Evolutionary conservation across 2,113 vertebrate species (phyloP), one percentile per base, ranked within the genome.

Genomic region (Lamprotornis superbus): DNA sequence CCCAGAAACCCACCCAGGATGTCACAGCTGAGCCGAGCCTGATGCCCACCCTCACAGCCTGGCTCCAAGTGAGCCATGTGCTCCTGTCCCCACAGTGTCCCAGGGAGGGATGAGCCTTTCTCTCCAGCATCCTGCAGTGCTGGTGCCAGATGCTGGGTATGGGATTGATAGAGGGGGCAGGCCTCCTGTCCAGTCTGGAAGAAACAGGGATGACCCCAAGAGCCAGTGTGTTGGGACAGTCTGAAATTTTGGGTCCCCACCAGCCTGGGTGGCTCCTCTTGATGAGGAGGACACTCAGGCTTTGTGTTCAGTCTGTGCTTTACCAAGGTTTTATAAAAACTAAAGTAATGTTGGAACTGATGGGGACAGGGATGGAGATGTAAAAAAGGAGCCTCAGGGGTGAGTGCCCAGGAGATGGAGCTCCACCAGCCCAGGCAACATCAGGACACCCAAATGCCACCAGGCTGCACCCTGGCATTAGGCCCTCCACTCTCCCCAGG

Each of bases 21-120:
- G 11, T 15, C 4, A 9, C 16, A 39, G 52, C 22, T n/a, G n/a
- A 63, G 47, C 21, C 0, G 0, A 84, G 74, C 35, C 69, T 5
- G 1, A 10, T 37, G 27, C 15, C 24, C 46, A 11, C 7, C 46
- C 56, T 55, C 42, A 12, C 9, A 63, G 44, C 30, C 10, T 1
- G 21, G 47, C 28, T 22, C 3, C 0, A 2, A 24, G 8, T 5
- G 21, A 52, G 63, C 59, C 9, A 19, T 8, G 23, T 30, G 9
- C 5, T 56, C 75, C 67, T 33, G 8, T 50, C 55, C 53, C 57
- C 1, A 1, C 1, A 1, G 30, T 7, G n/a, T 10, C 15, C 46
- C 22, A 23, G 42, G 21, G 39, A 69, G 33, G 33, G 28, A 67
- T 3, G 7, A 30, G 42, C 40, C 30, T 42, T 69, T 14, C 57